Base-by-base conservation (phyloP, 2,113 vertebrate genomes). In the Saguinus midas region DNA sequence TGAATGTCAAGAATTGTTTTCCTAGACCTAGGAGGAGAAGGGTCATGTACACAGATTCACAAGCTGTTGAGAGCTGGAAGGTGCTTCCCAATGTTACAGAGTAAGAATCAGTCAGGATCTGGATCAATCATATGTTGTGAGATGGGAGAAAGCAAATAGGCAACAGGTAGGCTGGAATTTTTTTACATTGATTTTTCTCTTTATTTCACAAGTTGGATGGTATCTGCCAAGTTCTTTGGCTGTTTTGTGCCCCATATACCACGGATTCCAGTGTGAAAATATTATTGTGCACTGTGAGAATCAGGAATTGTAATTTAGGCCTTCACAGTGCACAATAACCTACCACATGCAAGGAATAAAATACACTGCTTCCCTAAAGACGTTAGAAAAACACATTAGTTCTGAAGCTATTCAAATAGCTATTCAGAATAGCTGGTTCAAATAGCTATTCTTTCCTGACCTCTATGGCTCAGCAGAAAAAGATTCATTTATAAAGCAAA, bases 401-500 rank as follows among this genome's bases (percentile, higher is more conserved):
- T 57, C 70, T 64, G 68, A 50, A 92, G 48, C 13, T 80, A 21
- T 75, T 87, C 81, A 84, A 80, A 92, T 8, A 86, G 57, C 73
- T 80, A 14, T 57, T 92, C n/a, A 75, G 73, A 92, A 86, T 25
- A 92, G 68, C 43, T 70, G 78, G 55, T 94, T 85, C 45, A 66
- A 64, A 58, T 43, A 29, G 45, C 66, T 76, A 12, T 75, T 93
- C 27, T 94, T 29, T 20, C 64, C 45, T 52, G 12, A 73, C 82
- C 0, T 8, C 75, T 78, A 29, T 45, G 68, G 55, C 64, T 96
- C n/a, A 48, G 86, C 25, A 85, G 37, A 90, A 61, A 86, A 84
- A 50, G 83, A 17, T 68, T 90, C 29, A 75, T 80, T 90, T 91
- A 87, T 80, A 94, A 91, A 88, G 64, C 45, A 95, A 91, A 91